A percentile compares a stretch with the other conserved stretches of the same genome.
These are phyloP conservation scores for Epicampocera succincta DNA, from an alignment of 2,888 invertebrate species.

Conservation along the genomic window DNA sequence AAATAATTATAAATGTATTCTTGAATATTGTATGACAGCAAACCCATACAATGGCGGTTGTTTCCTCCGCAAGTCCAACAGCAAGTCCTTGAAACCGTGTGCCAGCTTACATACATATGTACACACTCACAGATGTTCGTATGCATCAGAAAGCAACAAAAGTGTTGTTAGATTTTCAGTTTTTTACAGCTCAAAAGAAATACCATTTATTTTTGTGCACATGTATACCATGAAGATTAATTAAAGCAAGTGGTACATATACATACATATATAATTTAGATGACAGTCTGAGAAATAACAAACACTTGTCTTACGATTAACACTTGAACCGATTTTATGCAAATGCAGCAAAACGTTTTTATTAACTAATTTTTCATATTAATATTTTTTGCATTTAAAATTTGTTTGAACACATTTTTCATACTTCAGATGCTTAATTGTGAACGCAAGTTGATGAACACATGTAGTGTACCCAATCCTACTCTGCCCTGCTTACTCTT, in stretches of 20 bases:
- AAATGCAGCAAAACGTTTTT: not conserved
- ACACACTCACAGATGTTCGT: not conserved
- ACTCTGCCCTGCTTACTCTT: constrained; percentile 33
- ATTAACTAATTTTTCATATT: not conserved
- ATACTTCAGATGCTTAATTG: constrained; percentile 45
- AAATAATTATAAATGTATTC: constrained; percentile 56
- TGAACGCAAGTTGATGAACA: constrained; percentile 62
- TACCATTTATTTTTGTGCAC: constrained; percentile 24
- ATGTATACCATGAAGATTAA: constrained; percentile 27
- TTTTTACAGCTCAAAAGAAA: constrained; percentile 7
- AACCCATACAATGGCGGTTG: constrained; percentile 59
- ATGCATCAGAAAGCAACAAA: not conserved
- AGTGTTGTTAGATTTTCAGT: not conserved
- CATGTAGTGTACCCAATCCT: constrained; percentile 57
- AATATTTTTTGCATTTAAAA: not conserved
- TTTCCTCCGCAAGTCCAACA: constrained; percentile 24
- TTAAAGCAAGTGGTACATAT: no score
- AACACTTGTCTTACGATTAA: constrained; percentile 13
- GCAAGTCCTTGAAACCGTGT: constrained; percentile 67
- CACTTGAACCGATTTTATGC: not conserved
- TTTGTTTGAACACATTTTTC: not conserved
- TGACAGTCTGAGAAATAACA: not conserved
- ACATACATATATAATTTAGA: constrained; percentile 6
- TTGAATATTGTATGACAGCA: constrained; percentile 45
- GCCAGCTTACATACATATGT: constrained; percentile 47